These are phyloP conservation scores for Onychomys torridus DNA, from an alignment of 2,797 vertebrate genomes.

Conservation along the genomic window DNA sequence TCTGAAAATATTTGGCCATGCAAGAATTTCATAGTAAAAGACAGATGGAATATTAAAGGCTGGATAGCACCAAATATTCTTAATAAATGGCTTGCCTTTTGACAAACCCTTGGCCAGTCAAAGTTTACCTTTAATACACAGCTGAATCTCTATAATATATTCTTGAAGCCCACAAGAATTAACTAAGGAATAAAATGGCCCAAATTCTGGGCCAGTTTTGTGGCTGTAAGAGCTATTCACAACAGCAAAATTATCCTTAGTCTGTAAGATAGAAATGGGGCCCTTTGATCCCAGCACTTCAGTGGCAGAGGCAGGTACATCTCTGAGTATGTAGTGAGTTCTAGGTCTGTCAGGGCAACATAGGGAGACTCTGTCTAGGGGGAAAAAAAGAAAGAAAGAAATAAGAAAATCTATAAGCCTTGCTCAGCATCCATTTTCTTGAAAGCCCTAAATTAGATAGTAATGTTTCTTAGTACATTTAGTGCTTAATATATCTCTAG, in stretches of 20 bases:
- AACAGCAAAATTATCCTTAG: not conserved
- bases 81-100: too few species aligned
- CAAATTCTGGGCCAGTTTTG: not conserved
- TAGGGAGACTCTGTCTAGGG: not conserved
- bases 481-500: constrained; percentile 62
- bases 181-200: constrained; percentile 43
- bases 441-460: not conserved
- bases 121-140: too few species aligned
- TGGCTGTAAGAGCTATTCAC: constrained; percentile 5
- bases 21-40: too few species aligned
- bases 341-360: not conserved
- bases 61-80: too few species aligned
- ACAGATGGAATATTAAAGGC: too few species aligned
- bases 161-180: too few species aligned
- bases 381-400: not conserved
- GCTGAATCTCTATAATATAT: too few species aligned
- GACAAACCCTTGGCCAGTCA: too few species aligned
- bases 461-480: constrained; percentile 24
- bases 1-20: too few species aligned
- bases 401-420: not conserved
- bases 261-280: not conserved
- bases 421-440: constrained; percentile 9
- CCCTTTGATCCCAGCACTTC: not conserved
- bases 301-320: not conserved
- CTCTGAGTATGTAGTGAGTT: not conserved